Conservation (phyloP, 2,888 invertebrate species). For the Drosophila mayaguana region DNA sequence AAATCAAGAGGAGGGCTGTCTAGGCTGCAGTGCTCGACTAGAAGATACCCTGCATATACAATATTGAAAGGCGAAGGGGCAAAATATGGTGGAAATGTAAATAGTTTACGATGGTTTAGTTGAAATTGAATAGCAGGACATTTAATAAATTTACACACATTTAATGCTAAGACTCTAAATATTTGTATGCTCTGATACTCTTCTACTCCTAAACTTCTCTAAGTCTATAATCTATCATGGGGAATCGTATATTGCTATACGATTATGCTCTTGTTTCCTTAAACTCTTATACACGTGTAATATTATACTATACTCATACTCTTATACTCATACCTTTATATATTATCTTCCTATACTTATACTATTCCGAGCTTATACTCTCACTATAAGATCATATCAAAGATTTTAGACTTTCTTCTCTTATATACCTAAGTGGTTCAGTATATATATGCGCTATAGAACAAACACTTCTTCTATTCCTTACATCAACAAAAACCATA, state of each 20-base stretch:
- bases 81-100: not conserved
- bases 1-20: not conserved
- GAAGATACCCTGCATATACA: not conserved
- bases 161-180: too few relatives aligned
- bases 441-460: not conserved
- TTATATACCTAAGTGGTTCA: too few relatives aligned
- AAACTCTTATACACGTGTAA: not conserved
- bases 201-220: not conserved
- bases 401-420: not conserved
- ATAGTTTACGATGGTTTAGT: too few relatives aligned
- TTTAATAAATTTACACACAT: too few relatives aligned
- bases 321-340: not conserved
- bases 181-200: too few relatives aligned
- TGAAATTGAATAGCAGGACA: not conserved
- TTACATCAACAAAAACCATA: not conserved
- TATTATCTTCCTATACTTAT: too few relatives aligned
- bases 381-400: too few relatives aligned
- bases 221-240: too few relatives aligned
- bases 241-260: too few relatives aligned
- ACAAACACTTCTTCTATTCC: not conserved
- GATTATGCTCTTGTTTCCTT: not conserved
- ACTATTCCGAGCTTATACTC: not conserved
- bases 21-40: not conserved
- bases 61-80: not conserved
- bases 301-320: not conserved